phyloP scores from a whole-genome alignment of 1,140 invertebrate genomes.

The Aphelenchoides avenae region DNA sequence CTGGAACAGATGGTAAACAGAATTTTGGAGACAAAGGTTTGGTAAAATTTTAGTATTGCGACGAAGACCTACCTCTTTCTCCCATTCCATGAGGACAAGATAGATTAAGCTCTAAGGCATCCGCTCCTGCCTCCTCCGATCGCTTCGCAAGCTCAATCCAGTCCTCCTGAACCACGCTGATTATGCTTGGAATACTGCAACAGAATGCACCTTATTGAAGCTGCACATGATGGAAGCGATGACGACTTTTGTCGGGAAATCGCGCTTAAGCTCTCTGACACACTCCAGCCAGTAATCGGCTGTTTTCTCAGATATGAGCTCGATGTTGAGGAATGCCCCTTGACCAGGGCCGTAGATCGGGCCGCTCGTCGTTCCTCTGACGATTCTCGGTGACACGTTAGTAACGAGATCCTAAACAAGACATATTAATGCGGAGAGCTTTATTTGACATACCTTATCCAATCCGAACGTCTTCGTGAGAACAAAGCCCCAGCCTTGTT shows the following conservation, averaged over 20 bases:
- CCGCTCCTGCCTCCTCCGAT: conserved; percentile 76
- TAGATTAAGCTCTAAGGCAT: conserved; percentile 90
- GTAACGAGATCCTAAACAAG: conserved; percentile 78
- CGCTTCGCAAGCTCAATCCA: conserved; percentile 77
- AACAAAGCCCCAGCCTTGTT: conserved; percentile 91
- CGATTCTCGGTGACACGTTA: conserved; percentile 91
- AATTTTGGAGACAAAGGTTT: conserved; percentile 23
- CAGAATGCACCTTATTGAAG: conserved; percentile 66
- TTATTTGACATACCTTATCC: conserved; percentile 90
- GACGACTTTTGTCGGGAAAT: conserved; percentile 84
- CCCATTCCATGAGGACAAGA: conserved; percentile 98
- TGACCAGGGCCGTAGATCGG: conserved; percentile 87
- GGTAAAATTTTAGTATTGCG: conserved; percentile 9
- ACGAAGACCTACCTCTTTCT: conserved; percentile 67
- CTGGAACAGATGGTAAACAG: too few species aligned
- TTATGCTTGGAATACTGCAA: background rate
- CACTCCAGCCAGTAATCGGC: conserved; percentile 84
- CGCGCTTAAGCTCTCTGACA: conserved; percentile 80
- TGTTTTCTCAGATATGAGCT: conserved; percentile 94
- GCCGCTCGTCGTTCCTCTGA: conserved; percentile 84
- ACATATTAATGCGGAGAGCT: conserved; percentile 17
- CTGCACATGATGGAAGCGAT: conserved; percentile 96
- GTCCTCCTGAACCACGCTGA: conserved; percentile 66
- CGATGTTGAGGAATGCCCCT: conserved; percentile 87
- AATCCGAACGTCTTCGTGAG: conserved; percentile 92